A percentile compares a stretch with the other conserved stretches of the same genome.
phyloP scores from a whole-genome alignment of 2,113 vertebrate species.

The Thalassoma bifasciatum region DNA sequence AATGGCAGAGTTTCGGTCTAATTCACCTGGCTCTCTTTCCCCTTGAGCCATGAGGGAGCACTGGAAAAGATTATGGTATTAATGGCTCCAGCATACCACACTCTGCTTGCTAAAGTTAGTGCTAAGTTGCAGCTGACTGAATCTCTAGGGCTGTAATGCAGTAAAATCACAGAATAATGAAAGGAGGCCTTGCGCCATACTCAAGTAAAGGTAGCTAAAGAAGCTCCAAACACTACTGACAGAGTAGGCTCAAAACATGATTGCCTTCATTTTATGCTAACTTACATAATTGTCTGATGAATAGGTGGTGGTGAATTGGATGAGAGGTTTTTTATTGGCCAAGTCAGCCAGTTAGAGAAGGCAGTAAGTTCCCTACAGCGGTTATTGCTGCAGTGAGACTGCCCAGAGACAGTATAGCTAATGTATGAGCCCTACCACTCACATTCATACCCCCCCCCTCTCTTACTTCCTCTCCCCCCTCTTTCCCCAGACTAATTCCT shows the following conservation, averaged over 20 bases:
- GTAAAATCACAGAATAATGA: slow-evolving; percentile 69
- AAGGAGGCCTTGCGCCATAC: slow-evolving; percentile 57
- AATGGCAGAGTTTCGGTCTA: slow-evolving; percentile 44
- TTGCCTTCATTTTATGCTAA: slow-evolving; percentile 44
- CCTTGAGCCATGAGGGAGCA: slow-evolving; percentile 47
- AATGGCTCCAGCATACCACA: slow-evolving; percentile 62
- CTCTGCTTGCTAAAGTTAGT: slow-evolving; percentile 62
- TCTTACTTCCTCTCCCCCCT: not conserved
- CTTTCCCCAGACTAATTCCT: slow-evolving; percentile 29
- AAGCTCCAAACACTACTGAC: slow-evolving; percentile 27
- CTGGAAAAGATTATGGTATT: slow-evolving; percentile 80
- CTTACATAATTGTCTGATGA: slow-evolving; percentile 56
- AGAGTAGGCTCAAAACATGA: slow-evolving; percentile 31
- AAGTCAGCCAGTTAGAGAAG: slow-evolving; percentile 72
- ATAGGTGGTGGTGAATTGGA: slow-evolving; percentile 59
- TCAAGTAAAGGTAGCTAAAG: slow-evolving; percentile 17
- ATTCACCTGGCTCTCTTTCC: slow-evolving; percentile 50
- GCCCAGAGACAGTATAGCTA: slow-evolving; percentile 83
- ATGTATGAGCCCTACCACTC: slow-evolving; percentile 72
- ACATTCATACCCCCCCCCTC: slow-evolving; percentile 44
- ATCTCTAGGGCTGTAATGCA: slow-evolving; percentile 75
- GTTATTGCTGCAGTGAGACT: slow-evolving; percentile 82
- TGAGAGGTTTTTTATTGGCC: slow-evolving; percentile 74
- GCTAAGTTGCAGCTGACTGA: slow-evolving; percentile 76
- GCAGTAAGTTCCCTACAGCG: slow-evolving; percentile 75